phyloP scores from a whole-genome alignment of 2,797 vertebrate species.

The Trachops cirrhosus region DNA sequence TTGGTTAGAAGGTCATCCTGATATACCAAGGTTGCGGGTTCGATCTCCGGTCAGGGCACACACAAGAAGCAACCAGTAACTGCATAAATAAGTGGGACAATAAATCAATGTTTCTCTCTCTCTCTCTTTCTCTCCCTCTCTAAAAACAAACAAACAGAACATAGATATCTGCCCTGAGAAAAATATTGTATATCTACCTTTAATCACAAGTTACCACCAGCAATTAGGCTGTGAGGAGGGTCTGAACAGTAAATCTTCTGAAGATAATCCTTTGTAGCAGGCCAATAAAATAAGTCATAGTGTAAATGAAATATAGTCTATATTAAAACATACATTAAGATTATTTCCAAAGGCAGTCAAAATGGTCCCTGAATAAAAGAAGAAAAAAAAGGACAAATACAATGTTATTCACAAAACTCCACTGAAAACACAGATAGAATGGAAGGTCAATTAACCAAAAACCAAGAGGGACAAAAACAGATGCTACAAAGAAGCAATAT shows the following conservation, averaged over 20 bases:
- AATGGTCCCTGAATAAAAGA: background rate
- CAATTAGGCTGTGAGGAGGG: background rate
- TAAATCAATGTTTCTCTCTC: background rate
- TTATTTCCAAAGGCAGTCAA: background rate
- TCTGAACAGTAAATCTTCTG: background rate
- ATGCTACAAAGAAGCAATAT: background rate
- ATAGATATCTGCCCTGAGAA: background rate
- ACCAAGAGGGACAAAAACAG: background rate
- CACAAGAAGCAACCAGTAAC: background rate
- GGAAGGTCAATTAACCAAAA: background rate
- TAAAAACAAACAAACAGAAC: background rate
- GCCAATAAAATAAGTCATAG: background rate
- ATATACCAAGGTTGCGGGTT: background rate
- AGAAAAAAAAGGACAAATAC: background rate
- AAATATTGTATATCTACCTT: background rate
- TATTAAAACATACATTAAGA: background rate
- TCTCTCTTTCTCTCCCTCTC: no score
- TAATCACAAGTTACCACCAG: background rate
- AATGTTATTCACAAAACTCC: constrained; percentile 1
- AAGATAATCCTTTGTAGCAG: background rate
- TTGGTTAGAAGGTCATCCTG: background rate
- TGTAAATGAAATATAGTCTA: background rate
- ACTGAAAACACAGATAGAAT: background rate
- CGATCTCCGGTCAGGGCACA: background rate
- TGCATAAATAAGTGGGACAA: background rate